Percentiles rank a stretch among this genome's conserved stretches.
Evolutionary conservation across 2,797 vertebrate species (phyloP).

Genomic region (Sebastes miniatus): DNA sequence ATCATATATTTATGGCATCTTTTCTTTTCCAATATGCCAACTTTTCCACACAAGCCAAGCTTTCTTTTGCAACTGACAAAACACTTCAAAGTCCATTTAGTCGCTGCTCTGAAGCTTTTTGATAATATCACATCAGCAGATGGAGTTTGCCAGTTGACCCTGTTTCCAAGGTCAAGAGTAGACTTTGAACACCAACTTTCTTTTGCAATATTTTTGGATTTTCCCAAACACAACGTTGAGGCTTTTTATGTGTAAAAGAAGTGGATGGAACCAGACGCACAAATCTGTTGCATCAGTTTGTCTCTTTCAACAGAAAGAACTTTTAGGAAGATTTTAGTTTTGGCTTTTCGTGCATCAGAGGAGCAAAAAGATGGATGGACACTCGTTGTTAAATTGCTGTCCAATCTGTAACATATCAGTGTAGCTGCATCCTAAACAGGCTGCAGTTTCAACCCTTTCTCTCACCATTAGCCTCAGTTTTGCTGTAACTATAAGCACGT

Average conservation of each 20-base stretch:
- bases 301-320: neutral
- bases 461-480: neutral
- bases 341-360: neutral
- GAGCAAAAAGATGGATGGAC: neutral
- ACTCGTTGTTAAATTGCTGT: neutral
- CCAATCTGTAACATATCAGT: neutral
- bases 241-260: neutral
- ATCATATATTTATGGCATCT: neutral
- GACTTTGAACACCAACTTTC: neutral
- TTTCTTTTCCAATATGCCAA: neutral
- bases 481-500: neutral
- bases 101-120: neutral
- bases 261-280: neutral
- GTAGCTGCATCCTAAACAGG: neutral
- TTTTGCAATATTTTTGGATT: neutral
- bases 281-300: neutral
- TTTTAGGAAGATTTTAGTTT: neutral
- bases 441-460: neutral
- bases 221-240: neutral
- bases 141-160: neutral
- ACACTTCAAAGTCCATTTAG: neutral
- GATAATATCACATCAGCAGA: neutral
- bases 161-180: neutral
- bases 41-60: neutral
- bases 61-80: neutral